Percentiles rank a stretch among this genome's conserved stretches.
Evolutionary conservation across 2,113 vertebrate genomes (phyloP).

Genomic region (Ahaetulla prasina): DNA sequence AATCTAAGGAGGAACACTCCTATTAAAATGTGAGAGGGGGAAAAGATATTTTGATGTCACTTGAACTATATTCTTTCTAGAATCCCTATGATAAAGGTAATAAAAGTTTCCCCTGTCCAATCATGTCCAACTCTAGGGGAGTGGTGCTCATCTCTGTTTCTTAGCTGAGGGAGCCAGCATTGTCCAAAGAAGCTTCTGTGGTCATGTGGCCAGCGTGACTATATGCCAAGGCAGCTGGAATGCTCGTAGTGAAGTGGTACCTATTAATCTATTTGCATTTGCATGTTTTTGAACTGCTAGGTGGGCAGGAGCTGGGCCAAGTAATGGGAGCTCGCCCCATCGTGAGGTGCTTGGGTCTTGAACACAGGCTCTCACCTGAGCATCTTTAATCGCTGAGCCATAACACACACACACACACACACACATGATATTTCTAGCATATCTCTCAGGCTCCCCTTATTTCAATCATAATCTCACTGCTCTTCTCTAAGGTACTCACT

Average conservation of each 20-base stretch:
- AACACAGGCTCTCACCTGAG: too few relatives aligned
- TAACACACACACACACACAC: neutral
- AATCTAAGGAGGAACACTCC: neutral
- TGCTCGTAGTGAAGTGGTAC: neutral
- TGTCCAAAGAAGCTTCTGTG: neutral
- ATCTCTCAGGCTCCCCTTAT: neutral
- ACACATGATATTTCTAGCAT: neutral
- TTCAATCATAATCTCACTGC: neutral
- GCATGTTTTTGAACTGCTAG: neutral
- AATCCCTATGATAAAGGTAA: neutral
- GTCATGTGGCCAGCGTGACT: neutral
- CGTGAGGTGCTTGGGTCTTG: too few relatives aligned
- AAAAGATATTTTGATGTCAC: neutral
- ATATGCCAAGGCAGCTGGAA: neutral
- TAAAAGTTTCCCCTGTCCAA: neutral
- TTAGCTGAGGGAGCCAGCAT: neutral
- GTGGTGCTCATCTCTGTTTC: neutral
- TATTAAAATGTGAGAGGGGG: neutral
- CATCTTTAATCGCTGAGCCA: neutral
- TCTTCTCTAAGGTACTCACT: neutral
- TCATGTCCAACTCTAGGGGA: neutral
- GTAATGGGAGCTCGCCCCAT: neutral
- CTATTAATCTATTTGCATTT: neutral
- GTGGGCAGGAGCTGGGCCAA: neutral
- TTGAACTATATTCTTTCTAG: neutral